Conservation (phyloP, 1,140 invertebrate genomes). For the Cyclina sinensis region DNA sequence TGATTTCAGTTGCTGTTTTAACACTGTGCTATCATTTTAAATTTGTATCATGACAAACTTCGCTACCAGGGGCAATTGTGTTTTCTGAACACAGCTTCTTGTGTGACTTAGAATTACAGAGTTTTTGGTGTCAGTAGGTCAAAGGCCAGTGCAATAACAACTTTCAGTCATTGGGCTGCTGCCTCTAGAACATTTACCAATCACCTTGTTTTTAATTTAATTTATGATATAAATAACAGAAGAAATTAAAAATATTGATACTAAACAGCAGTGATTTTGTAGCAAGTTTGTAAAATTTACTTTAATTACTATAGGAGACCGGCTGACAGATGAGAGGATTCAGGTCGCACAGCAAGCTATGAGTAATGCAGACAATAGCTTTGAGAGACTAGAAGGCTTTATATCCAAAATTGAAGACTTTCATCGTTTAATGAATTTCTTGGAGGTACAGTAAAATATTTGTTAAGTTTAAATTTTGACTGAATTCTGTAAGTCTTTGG, state of each 20-base stretch:
- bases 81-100: no score
- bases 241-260: neutral
- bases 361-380: conserved; percentile 34
- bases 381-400: conserved; percentile 53
- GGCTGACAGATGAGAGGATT: conserved; percentile 65
- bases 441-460: conserved; percentile 58
- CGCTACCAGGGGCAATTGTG: no score
- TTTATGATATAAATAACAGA: neutral
- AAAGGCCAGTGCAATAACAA: no score
- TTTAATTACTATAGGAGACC: conserved; percentile 45
- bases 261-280: neutral
- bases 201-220: neutral
- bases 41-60: no score
- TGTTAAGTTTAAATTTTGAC: neutral
- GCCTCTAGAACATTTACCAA: no score
- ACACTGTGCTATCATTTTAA: no score
- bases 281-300: neutral
- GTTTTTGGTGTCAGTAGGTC: no score
- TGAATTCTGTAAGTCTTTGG: neutral
- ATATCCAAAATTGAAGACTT: conserved; percentile 70
- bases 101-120: no score
- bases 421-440: conserved; percentile 67
- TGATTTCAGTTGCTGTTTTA: no score
- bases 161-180: no score
- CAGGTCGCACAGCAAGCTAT: conserved; percentile 62